Base-by-base conservation (phyloP, 2,113 vertebrate species). In the Serinus canaria region DNA sequence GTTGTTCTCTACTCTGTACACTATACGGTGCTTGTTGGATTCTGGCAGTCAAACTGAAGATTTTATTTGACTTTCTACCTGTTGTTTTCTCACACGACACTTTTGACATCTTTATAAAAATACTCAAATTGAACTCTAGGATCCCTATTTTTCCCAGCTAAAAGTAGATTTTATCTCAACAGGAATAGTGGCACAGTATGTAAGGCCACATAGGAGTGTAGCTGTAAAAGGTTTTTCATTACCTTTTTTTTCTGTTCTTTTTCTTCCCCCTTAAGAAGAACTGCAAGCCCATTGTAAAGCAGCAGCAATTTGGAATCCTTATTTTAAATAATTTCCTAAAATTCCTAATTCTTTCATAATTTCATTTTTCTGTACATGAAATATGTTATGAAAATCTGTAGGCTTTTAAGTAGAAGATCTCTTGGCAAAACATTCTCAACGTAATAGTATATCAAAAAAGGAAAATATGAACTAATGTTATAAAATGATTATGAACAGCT, bases 371-470 rank as follows among this genome's bases (percentile, higher is more conserved):
- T 35, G 0, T 21, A 13, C 9, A 22, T 28, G 16, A 79, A 83
- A 23, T 35, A 62, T 2, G 0, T 35, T 41, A 27, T 13, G 1
- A 28, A 44, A 31, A 13, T 59, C 31, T 5, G 0, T 9, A 21
- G 9, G 3, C 17, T 50, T 59, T 35, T 9, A 35, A 67, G 15
- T 50, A 81, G 15, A n/a, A 59, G 20, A 46, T 50, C 28, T 50
- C 41, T 44, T 68, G 19, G 46, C 16, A 87, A 66, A 89, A 49
- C 7, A 63, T 72, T 49, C 44, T 72, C 16, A 49, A n/a, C 12
- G 27, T 67, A 12, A 11, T 28, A 33, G 20, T 21, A 8, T 49
- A 18, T 33, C 4, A 53, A 68, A 74, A 80, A 43, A 79, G 12
- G 33, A 44, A 63, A 50, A 67, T 24, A 25, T 72, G 22, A 68